Percentiles rank a stretch among this genome's conserved stretches.
phyloP scores from a whole-genome alignment of 1,140 invertebrate species.

The Pseudomyrmex cubaensis region DNA sequence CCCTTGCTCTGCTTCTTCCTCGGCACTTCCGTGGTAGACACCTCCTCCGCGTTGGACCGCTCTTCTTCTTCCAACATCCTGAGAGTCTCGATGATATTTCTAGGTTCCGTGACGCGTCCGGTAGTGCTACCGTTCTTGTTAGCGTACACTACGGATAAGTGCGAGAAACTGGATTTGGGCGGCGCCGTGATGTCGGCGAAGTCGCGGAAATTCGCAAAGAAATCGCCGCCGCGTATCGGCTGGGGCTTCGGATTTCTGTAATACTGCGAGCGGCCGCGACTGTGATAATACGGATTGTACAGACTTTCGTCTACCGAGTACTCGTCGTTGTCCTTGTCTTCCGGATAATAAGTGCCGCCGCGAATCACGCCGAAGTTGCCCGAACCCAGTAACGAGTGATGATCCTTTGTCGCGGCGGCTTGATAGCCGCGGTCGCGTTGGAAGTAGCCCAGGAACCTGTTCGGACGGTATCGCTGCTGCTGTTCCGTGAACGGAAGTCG shows the following conservation, averaged over 20 bases:
- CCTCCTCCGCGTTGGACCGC: constrained; percentile 43
- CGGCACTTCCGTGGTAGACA: constrained; percentile 78
- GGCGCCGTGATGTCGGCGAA: constrained; percentile 95
- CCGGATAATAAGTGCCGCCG: constrained; percentile 93
- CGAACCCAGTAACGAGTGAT: constrained; percentile 89
- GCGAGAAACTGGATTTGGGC: constrained; percentile 92
- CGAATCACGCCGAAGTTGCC: constrained; percentile 95
- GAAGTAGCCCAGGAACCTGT: constrained; percentile 83
- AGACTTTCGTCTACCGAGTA: constrained; percentile 83
- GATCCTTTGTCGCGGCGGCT: constrained; percentile 75
- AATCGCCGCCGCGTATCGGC: constrained; percentile 80
- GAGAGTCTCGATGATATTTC: constrained; percentile 93
- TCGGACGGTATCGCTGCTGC: constrained; percentile 80
- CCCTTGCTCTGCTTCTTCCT: constrained; percentile 87
- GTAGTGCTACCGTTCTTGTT: constrained; percentile 88
- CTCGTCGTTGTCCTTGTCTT: constrained; percentile 86
- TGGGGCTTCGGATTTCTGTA: constrained; percentile 85
- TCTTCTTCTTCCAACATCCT: constrained; percentile 88
- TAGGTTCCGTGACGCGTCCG: constrained; percentile 87
- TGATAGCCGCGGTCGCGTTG: constrained; percentile 80
- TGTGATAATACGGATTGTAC: constrained; percentile 89
- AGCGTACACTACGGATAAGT: constrained; percentile 92
- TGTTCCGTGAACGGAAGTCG: constrained; percentile 79
- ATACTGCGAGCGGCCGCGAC: constrained; percentile 87
- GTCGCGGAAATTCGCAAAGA: constrained; percentile 94